Evolutionary conservation across 2,113 vertebrate genomes (phyloP).

Genomic region (Rattus rattus): DNA sequence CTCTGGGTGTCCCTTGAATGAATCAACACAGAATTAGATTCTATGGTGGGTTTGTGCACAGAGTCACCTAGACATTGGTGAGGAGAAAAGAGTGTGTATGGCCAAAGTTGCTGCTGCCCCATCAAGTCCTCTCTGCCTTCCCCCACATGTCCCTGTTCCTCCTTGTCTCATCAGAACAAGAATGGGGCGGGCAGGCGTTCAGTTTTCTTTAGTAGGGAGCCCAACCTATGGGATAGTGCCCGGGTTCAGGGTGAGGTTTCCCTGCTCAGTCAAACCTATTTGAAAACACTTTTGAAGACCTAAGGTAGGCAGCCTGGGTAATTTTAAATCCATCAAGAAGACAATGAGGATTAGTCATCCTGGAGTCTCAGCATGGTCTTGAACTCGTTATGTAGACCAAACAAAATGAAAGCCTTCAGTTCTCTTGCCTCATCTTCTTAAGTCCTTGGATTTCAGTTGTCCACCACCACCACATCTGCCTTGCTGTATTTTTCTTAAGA

Average conservation of each 20-base stretch:
- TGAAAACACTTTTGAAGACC: background rate
- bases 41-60: background rate
- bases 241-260: too few relatives aligned
- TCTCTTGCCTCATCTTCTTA: background rate
- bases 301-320: background rate
- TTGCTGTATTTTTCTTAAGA: background rate
- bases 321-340: background rate
- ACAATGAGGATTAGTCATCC: background rate
- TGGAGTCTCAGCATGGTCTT: background rate
- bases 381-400: background rate
- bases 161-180: background rate
- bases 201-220: too few relatives aligned
- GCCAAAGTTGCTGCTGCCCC: background rate
- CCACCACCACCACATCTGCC: background rate
- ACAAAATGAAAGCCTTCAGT: background rate
- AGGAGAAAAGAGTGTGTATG: background rate
- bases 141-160: background rate
- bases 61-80: background rate
- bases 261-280: background rate
- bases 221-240: background rate
- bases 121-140: background rate
- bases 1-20: too few relatives aligned
- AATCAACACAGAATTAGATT: background rate
- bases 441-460: background rate
- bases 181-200: background rate